These are phyloP conservation scores for Sturnira hondurensis DNA, from an alignment of 2,113 vertebrate species.

Conservation along the genomic window DNA sequence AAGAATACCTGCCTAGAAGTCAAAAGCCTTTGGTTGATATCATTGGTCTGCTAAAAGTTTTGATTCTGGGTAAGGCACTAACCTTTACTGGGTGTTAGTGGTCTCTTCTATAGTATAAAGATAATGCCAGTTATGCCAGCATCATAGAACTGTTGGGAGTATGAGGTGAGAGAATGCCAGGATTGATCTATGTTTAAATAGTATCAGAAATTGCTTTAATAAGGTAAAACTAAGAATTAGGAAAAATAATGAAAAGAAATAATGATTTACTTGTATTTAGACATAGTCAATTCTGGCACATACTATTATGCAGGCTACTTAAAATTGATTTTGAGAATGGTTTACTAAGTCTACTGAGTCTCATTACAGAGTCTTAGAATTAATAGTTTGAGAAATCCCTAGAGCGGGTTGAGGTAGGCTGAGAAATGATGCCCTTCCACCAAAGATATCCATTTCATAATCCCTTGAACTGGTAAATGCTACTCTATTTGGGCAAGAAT, in stretches of 20 bases:
- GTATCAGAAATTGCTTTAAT: background rate
- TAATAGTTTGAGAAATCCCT: background rate
- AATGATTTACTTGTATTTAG: background rate
- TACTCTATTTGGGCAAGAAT: background rate
- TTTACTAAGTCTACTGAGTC: background rate
- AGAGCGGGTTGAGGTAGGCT: background rate
- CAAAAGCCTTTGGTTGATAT: background rate
- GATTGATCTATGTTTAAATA: background rate
- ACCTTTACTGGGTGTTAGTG: background rate
- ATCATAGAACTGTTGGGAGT: background rate
- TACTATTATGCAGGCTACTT: background rate
- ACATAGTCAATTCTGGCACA: background rate
- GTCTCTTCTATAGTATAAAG: conserved; percentile 11
- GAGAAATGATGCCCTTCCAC: background rate
- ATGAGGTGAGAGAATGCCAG: background rate
- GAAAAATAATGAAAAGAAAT: background rate
- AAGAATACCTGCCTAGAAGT: background rate
- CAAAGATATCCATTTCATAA: background rate
- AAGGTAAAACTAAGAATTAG: background rate
- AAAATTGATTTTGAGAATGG: background rate
- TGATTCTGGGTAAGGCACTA: background rate
- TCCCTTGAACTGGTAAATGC: background rate
- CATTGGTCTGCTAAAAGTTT: background rate
- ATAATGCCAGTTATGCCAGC: background rate
- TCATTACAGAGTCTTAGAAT: background rate